Percentiles rank a stretch among this genome's conserved stretches.
Evolutionary conservation across 2,113 vertebrate species (phyloP).

Genomic region (Phaethon lepturus): DNA sequence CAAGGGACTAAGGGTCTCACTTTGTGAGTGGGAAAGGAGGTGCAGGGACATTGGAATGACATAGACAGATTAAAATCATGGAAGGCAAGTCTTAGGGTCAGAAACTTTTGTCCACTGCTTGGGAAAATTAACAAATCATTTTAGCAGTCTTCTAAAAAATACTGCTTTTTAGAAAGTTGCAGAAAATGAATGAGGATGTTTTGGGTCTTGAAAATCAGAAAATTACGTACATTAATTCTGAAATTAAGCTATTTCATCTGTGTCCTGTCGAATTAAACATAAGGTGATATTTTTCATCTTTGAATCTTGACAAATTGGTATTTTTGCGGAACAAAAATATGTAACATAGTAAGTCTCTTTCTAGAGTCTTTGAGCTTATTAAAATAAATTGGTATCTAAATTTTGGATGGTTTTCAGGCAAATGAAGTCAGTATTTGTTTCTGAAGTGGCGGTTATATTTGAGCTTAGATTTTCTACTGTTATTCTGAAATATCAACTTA

Average conservation of each 20-base stretch:
- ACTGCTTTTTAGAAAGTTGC: background rate
- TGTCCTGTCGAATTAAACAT: background rate
- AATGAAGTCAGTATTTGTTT: constrained; percentile 8
- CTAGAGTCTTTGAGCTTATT: background rate
- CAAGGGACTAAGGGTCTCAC: background rate
- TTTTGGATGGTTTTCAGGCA: background rate
- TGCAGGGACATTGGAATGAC: background rate
- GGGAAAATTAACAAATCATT: background rate
- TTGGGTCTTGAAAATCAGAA: background rate
- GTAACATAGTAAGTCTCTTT: background rate
- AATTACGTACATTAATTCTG: background rate
- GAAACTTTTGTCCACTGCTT: background rate
- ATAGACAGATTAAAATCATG: background rate
- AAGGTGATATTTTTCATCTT: constrained; percentile 3
- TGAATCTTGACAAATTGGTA: constrained; percentile 20
- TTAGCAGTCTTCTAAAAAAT: background rate
- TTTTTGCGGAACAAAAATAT: background rate
- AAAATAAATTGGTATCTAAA: constrained; percentile 3
- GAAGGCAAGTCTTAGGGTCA: background rate
- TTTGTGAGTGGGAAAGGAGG: background rate
- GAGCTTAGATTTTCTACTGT: background rate
- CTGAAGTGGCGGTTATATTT: background rate
- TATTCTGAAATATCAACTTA: background rate
- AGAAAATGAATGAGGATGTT: background rate
- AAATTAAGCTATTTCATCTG: constrained; percentile 19